Evolutionary conservation across 2,797 vertebrate species (phyloP).

Genomic region (Amblyraja radiata): DNA sequence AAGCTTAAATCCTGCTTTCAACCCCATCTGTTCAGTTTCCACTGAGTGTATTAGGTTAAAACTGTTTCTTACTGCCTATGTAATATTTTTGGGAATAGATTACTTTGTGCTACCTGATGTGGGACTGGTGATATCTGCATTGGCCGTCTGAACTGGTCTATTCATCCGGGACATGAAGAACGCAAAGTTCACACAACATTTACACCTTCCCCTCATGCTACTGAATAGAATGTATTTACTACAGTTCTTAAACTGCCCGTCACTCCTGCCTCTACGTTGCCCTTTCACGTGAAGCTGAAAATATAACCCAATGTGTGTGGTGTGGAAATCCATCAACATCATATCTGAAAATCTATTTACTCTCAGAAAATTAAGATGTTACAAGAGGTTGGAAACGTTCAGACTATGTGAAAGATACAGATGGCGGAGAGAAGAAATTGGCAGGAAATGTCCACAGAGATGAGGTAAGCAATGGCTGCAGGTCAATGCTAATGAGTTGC

Average conservation of each 20-base stretch:
- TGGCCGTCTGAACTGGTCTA: not conserved
- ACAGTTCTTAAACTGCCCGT: not conserved
- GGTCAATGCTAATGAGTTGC: not conserved
- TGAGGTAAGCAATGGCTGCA: not conserved
- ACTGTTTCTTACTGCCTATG: not conserved
- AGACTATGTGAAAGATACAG: not conserved
- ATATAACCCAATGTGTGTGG: not conserved
- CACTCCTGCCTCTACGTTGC: not conserved
- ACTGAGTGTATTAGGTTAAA: not conserved
- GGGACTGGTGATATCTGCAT: no score
- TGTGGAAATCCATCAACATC: not conserved
- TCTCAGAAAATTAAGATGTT: not conserved
- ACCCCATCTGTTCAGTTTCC: not conserved
- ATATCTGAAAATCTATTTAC: not conserved
- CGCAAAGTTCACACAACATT: not conserved
- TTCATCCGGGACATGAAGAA: not conserved
- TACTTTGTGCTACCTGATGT: not conserved
- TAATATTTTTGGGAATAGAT: not conserved
- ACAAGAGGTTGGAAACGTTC: not conserved
- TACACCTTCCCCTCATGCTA: not conserved
- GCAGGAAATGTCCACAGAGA: not conserved
- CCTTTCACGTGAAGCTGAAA: not conserved
- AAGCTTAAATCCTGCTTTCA: no score
- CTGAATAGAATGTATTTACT: not conserved
- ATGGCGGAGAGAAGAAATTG: constrained; percentile 13